These are phyloP conservation scores for Macrochelys suwanniensis DNA, from an alignment of 2,797 vertebrate species.

Conservation along the genomic window DNA sequence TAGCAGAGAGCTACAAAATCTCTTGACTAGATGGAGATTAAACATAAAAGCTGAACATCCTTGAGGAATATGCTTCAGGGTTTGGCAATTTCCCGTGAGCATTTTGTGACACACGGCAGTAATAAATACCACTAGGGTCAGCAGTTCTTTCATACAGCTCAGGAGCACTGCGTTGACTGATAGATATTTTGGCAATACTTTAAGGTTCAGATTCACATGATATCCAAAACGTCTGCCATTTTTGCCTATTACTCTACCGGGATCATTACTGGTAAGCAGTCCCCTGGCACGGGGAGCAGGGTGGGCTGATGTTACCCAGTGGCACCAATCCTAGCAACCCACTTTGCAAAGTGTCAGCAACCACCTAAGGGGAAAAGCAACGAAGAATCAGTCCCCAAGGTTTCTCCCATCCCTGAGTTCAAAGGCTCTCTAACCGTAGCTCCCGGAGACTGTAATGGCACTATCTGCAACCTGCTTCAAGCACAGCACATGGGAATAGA, in stretches of 20 bases:
- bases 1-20: not conserved
- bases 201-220: accelerated
- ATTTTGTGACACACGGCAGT: not conserved
- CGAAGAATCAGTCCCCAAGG: not conserved
- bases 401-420: not conserved
- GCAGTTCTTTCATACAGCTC: not conserved
- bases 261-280: not conserved
- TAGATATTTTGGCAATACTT: accelerated
- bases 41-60: not conserved
- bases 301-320: not conserved
- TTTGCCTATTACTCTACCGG: not conserved
- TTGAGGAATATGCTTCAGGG: accelerated
- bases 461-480: accelerated
- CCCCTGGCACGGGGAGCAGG: not conserved
- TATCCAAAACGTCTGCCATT: accelerated
- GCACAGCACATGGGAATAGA: not conserved
- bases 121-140: not conserved
- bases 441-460: accelerated
- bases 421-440: not conserved
- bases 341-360: not conserved
- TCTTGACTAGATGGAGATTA: not conserved
- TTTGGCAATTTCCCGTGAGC: not conserved
- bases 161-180: not conserved
- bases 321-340: not conserved
- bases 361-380: not conserved